These are phyloP conservation scores for Orchesella cincta DNA, from an alignment of 1,140 invertebrate species.

Conservation along the genomic window DNA sequence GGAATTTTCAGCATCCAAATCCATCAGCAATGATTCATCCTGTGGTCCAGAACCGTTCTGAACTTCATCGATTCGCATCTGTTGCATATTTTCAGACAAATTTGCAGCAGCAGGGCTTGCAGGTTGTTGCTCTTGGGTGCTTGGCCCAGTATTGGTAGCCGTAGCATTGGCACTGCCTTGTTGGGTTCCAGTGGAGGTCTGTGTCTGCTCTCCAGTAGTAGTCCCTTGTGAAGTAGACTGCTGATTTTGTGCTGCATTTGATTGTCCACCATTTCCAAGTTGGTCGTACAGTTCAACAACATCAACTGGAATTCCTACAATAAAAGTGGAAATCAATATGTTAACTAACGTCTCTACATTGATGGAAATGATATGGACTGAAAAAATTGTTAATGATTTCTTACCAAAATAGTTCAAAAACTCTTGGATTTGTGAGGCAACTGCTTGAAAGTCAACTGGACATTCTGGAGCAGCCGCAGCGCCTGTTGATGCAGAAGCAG, in stretches of 20 bases:
- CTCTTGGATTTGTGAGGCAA: constrained; percentile 48
- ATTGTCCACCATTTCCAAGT: constrained; percentile 42
- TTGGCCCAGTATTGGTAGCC: not conserved
- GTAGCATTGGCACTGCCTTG: not conserved
- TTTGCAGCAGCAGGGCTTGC: not conserved
- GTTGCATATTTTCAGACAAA: constrained; percentile 16
- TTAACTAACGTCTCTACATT: not conserved
- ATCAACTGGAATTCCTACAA: constrained; percentile 48
- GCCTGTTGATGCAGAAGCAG: not conserved
- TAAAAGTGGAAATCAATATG: not conserved
- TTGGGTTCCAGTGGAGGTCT: not conserved
- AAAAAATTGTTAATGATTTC: not conserved
- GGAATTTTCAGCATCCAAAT: constrained; percentile 35
- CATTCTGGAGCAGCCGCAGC: not conserved
- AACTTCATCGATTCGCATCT: not conserved
- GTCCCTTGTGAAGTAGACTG: not conserved
- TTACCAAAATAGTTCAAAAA: constrained; percentile 47
- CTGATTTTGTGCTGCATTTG: not conserved
- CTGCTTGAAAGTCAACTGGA: constrained; percentile 42
- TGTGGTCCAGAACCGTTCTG: constrained; percentile 21
- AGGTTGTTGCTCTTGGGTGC: not conserved
- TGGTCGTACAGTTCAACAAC: constrained; percentile 49
- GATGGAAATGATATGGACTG: not conserved
- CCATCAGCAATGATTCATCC: constrained; percentile 23
- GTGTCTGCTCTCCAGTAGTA: not conserved